phyloP scores from a whole-genome alignment of 2,888 invertebrate species.

The Scaptomyza flava region DNA sequence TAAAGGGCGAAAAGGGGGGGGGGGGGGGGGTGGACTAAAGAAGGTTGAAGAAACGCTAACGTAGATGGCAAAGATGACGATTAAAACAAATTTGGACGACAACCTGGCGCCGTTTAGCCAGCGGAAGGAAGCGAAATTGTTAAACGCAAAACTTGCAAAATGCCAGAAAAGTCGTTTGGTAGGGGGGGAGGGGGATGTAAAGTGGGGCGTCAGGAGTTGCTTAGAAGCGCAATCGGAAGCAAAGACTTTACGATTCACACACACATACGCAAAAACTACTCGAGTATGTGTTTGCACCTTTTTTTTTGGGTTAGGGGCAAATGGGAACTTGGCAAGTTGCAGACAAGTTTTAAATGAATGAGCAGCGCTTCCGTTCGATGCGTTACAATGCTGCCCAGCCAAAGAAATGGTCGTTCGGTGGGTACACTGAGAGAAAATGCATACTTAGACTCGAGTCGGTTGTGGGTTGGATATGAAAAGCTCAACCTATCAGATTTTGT shows the following conservation, averaged over 20 bases:
- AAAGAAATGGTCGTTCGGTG: slow-evolving; percentile 20
- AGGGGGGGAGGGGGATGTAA: slow-evolving; percentile 3
- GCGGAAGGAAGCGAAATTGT: slow-evolving; percentile 80
- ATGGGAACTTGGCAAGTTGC: slow-evolving; percentile 79
- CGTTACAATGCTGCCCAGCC: slow-evolving; percentile 57
- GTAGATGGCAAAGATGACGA: slow-evolving; percentile 81
- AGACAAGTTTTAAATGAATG: slow-evolving; percentile 83
- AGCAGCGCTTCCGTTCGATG: slow-evolving; percentile 80
- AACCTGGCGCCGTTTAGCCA: slow-evolving; percentile 81
- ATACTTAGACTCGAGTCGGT: too few species aligned
- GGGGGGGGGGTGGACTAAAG: neutral
- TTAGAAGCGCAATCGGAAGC: slow-evolving; percentile 62
- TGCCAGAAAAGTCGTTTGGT: slow-evolving; percentile 51
- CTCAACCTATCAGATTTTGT: too few species aligned
- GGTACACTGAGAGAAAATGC: neutral
- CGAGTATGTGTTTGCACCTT: slow-evolving; percentile 56
- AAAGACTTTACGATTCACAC: slow-evolving; percentile 51
- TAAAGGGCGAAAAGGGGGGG: neutral
- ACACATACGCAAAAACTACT: too few species aligned
- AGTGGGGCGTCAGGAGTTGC: slow-evolving; percentile 3
- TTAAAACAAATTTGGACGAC: slow-evolving; percentile 82
- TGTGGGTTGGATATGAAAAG: too few species aligned
- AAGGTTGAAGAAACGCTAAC: slow-evolving; percentile 55
- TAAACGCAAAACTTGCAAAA: slow-evolving; percentile 81
- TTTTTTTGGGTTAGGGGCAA: neutral